A percentile compares a stretch with the other conserved stretches of the same genome.
These are phyloP conservation scores for Lampropteryx suffumata DNA, from an alignment of 2,888 invertebrate species.

Conservation along the genomic window DNA sequence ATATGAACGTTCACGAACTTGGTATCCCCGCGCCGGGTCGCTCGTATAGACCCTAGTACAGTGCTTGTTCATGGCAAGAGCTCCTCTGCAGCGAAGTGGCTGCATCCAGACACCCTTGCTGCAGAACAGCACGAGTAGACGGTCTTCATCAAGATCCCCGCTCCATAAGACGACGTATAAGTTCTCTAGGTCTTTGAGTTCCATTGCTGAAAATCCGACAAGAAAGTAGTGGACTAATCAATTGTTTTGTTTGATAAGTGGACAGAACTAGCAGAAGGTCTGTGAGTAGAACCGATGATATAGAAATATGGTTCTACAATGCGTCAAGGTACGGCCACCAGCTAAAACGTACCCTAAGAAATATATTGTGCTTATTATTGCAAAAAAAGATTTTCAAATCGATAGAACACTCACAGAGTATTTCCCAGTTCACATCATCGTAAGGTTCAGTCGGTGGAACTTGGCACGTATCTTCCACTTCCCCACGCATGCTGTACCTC, in stretches of 20 bases:
- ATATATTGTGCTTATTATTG: too few species aligned
- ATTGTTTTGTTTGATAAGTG: too few species aligned
- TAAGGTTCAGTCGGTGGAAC: constrained; percentile 82
- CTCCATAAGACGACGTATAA: constrained; percentile 91
- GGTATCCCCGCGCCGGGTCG: constrained; percentile 84
- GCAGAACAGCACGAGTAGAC: constrained; percentile 86
- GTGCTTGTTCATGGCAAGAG: constrained; percentile 86
- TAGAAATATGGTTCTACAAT: too few species aligned
- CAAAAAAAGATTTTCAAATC: too few species aligned
- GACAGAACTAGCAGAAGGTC: too few species aligned
- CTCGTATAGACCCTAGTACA: constrained; percentile 88
- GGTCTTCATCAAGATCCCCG: constrained; percentile 89
- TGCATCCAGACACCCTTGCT: constrained; percentile 78
- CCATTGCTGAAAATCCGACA: too few species aligned
- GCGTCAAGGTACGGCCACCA: too few species aligned
- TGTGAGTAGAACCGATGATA: too few species aligned
- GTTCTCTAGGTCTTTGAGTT: constrained; percentile 86
- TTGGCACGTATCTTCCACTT: constrained; percentile 83
- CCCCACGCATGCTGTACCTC: constrained; percentile 90
- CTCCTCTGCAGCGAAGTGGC: constrained; percentile 85
- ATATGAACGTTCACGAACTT: constrained; percentile 52
- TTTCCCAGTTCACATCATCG: constrained; percentile 86
- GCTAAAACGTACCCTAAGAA: too few species aligned
- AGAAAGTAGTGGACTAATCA: too few species aligned
- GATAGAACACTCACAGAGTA: constrained; percentile 82